Base-by-base conservation (phyloP, 2,797 vertebrate species). In the Macropodus opercularis region DNA sequence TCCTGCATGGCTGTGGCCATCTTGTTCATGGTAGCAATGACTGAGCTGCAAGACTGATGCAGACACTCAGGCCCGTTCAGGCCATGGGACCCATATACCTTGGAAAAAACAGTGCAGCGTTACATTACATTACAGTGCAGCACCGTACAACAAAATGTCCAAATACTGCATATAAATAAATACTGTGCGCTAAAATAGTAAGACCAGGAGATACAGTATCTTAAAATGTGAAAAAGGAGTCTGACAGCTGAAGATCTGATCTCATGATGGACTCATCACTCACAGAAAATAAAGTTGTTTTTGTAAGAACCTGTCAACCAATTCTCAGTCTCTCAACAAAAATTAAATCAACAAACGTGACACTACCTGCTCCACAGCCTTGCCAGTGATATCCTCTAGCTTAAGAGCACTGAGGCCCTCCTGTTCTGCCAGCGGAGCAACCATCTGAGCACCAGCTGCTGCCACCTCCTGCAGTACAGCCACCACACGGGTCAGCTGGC, bases 1-100 rank as follows among this genome's bases (percentile, higher is more conserved):
- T 99, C 97, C 90, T 99, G 98, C 98, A 99, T 99, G 71, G 96
- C 96, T 0, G 96, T 99, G 77, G 96, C 97, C 95, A 97, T 93
- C 90, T 98, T 99, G 92, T 99, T 99, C 98, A 98, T 98, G 60
- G 96, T 96, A 1, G 92, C 87, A 2, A 99, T 95, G 60, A 99
- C 93, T 29, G 96, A 86, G 72, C 59, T 90, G 86, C 97, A 98
- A 1, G 98, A 98, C 91, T 98, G 96, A 9, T 94, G 95, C 77
- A 99, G 92, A 69, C 94, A 94, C 78, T 98, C 95, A 0, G 93
- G 91, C 5, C 93, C 93, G 29, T 87, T 95, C 64, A 93, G 79
- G 5, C 93, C 94, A 1, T 94, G 93, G 3, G 84, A 70, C 23
- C 95, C 95, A 0, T 96, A 99, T 40, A 98, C 94, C 98, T 91